A percentile compares a stretch with the other conserved stretches of the same genome.
Evolutionary conservation across 2,113 vertebrate genomes (phyloP).

Genomic region (Accipiter cooperii): DNA sequence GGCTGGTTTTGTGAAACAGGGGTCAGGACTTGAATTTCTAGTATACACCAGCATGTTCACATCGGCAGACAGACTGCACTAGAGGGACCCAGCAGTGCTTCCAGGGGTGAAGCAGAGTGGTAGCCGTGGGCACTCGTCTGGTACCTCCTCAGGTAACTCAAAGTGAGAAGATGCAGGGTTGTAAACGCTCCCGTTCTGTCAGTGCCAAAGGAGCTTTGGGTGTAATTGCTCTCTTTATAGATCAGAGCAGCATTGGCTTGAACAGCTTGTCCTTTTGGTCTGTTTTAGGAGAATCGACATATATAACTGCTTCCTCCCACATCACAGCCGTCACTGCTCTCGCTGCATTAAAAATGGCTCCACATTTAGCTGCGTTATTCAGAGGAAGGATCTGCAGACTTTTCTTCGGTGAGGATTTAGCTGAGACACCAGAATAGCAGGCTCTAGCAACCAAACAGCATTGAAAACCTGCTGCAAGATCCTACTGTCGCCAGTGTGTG

Average conservation of each 20-base stretch:
- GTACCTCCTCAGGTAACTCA: not conserved
- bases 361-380: not conserved
- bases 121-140: accelerated
- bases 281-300: slow-evolving; percentile 56
- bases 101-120: not conserved
- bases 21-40: not conserved
- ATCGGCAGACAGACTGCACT: not conserved
- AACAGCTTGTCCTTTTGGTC: slow-evolving; percentile 59
- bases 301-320: slow-evolving; percentile 26
- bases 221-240: slow-evolving; percentile 61
- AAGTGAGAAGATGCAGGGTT: not conserved
- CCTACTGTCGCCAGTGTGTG: not conserved
- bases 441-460: not conserved
- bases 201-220: slow-evolving; percentile 26
- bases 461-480: not conserved
- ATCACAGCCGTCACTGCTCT: not conserved
- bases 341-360: not conserved
- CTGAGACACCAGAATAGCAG: not conserved
- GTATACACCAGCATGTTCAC: not conserved
- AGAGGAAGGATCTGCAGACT: not conserved
- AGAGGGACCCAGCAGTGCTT: not conserved
- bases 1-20: not conserved
- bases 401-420: not conserved
- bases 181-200: not conserved
- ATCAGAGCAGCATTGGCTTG: slow-evolving; percentile 54